Evolutionary conservation across 2,888 invertebrate genomes (phyloP).

Genomic region (Brachylomia viminalis): DNA sequence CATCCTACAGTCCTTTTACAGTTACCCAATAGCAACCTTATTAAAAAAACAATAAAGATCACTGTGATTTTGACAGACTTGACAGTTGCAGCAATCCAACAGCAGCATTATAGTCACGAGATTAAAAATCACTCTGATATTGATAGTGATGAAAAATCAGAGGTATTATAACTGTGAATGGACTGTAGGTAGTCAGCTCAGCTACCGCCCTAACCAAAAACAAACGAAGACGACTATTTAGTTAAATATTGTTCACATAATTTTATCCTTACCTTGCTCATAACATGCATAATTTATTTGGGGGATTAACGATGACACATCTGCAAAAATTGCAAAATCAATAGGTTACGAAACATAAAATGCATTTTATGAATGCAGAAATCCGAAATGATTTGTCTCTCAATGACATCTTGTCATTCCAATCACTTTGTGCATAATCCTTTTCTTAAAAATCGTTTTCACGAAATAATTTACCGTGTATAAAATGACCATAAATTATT

Average conservation of each 20-base stretch:
- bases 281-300: not conserved
- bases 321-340: constrained; percentile 2
- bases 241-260: not conserved
- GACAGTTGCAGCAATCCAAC: too few species aligned
- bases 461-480: constrained; percentile 15
- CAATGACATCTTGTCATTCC: constrained; percentile 45
- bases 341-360: constrained; percentile 16
- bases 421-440: constrained; percentile 25
- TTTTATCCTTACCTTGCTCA: not conserved
- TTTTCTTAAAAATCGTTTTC: constrained; percentile 20
- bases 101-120: too few species aligned
- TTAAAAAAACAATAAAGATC: too few species aligned
- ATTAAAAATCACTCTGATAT: too few species aligned
- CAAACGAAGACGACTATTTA: not conserved
- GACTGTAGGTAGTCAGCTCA: not conserved
- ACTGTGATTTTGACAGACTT: too few species aligned
- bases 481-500: constrained; percentile 31
- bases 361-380: not conserved
- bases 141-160: too few species aligned
- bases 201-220: not conserved
- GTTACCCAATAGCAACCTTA: too few species aligned
- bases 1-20: too few species aligned
- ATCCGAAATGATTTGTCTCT: constrained; percentile 17
- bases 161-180: too few species aligned
- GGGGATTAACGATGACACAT: constrained; percentile 23